Evolutionary conservation across 2,888 invertebrate genomes (phyloP).

Genomic region (Torymus texanus): DNA sequence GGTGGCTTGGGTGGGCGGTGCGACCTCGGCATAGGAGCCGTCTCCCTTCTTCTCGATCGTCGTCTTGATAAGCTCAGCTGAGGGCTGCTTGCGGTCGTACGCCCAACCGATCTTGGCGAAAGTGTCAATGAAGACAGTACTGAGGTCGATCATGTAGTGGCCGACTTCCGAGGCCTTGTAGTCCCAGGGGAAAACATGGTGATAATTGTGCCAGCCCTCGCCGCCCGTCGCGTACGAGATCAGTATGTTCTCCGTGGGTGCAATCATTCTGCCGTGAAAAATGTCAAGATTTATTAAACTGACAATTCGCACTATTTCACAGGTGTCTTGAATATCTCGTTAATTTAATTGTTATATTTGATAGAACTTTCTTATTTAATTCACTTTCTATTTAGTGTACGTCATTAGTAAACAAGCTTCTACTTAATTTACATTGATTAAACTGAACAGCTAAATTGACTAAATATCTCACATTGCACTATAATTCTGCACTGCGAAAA

Average conservation of each 20-base stretch:
- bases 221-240: slow-evolving; percentile 69
- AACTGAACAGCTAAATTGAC: too few species aligned
- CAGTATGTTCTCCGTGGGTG: slow-evolving; percentile 62
- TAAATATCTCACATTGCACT: too few species aligned
- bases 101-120: slow-evolving; percentile 86
- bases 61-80: slow-evolving; percentile 77
- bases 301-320: neutral
- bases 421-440: too few species aligned
- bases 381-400: too few species aligned
- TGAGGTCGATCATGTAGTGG: slow-evolving; percentile 78
- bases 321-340: too few species aligned
- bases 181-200: slow-evolving; percentile 95
- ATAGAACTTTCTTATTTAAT: too few species aligned
- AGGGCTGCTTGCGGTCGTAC: slow-evolving; percentile 84
- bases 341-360: too few species aligned
- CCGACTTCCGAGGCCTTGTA: slow-evolving; percentile 93
- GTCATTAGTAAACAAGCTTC: too few species aligned
- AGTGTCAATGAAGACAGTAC: slow-evolving; percentile 82
- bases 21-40: slow-evolving; percentile 58
- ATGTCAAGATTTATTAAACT: neutral
- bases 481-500: too few species aligned
- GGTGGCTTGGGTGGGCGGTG: neutral
- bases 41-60: slow-evolving; percentile 79
- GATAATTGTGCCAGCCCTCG: slow-evolving; percentile 82
- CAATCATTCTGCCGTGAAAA: slow-evolving; percentile 52